Evolutionary conservation across 2,888 invertebrate species (phyloP).

Genomic region (Ophioninae sp.): DNA sequence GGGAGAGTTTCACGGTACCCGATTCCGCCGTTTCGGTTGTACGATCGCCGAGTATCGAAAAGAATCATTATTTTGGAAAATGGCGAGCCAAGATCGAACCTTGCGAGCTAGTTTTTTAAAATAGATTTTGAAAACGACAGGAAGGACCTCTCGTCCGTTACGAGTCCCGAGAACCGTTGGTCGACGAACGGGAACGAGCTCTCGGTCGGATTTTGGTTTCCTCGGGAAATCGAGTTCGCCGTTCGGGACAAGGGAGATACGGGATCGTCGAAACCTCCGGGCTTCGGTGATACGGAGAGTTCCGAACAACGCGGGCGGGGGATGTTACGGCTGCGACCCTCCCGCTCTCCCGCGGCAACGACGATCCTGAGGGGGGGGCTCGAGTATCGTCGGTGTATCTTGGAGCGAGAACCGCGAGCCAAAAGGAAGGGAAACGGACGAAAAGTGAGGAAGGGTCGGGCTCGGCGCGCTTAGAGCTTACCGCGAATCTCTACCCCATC

Average conservation of each 20-base stretch:
- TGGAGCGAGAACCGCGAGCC: background rate
- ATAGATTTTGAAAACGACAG: background rate
- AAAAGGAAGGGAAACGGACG: background rate
- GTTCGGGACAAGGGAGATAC: conserved; percentile 37
- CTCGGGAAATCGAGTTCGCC: conserved; percentile 58
- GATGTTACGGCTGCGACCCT: too few relatives aligned
- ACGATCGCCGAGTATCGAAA: too few relatives aligned
- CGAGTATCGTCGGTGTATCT: conserved; percentile 57
- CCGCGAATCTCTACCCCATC: conserved; percentile 13
- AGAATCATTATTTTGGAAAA: too few relatives aligned
- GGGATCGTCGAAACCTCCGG: conserved; percentile 45
- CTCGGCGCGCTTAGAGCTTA: too few relatives aligned
- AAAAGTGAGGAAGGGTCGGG: background rate
- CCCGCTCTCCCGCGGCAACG: background rate
- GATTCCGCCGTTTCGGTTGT: too few relatives aligned
- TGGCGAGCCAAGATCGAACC: too few relatives aligned
- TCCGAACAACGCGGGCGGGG: conserved; percentile 53
- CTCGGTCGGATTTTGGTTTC: conserved; percentile 21
- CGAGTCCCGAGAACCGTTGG: conserved; percentile 41
- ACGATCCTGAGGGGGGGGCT: conserved; percentile 44
- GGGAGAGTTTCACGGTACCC: background rate
- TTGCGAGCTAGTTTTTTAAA: too few relatives aligned
- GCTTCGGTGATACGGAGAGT: conserved; percentile 34
- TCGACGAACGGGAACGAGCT: conserved; percentile 16
- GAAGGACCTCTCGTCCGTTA: conserved; percentile 20